Conservation (phyloP, 2,797 vertebrate species). For the Leptoclinus maculatus region DNA sequence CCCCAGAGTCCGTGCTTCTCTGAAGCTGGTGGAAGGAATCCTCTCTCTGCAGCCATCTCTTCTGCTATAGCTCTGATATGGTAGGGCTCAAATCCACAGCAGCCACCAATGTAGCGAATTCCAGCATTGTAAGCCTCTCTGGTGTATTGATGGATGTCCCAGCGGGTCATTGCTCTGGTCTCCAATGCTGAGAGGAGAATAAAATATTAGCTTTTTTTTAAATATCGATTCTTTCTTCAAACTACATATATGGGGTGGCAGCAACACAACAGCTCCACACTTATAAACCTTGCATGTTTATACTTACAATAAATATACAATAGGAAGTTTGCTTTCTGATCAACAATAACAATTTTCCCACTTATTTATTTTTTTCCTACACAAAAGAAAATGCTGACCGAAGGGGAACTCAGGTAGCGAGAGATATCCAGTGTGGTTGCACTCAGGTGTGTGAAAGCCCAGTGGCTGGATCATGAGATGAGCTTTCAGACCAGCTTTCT, state of each 20-base stretch:
- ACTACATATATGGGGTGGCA: background rate
- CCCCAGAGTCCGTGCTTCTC: constrained; percentile 92
- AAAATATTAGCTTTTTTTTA: background rate
- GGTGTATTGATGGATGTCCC: constrained; percentile 90
- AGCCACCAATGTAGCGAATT: constrained; percentile 89
- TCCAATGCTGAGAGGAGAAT: constrained; percentile 83
- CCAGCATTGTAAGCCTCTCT: constrained; percentile 89
- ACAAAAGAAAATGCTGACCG: constrained; percentile 76
- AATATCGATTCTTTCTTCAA: background rate
- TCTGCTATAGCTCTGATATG: constrained; percentile 91
- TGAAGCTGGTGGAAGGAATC: constrained; percentile 86
- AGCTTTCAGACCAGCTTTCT: constrained; percentile 85
- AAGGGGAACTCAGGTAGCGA: constrained; percentile 90
- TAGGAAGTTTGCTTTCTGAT: background rate
- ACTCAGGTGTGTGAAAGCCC: constrained; percentile 89
- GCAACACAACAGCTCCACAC: background rate
- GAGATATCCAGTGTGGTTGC: constrained; percentile 86
- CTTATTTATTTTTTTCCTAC: background rate
- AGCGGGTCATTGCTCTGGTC: constrained; percentile 88
- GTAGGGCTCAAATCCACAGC: constrained; percentile 92
- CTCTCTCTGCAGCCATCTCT: constrained; percentile 87
- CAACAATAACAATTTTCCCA: background rate
- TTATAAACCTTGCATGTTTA: background rate
- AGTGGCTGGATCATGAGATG: constrained; percentile 89
- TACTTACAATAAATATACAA: background rate